phyloP scores from a whole-genome alignment of 2,113 vertebrate species.

The Microtus ochrogaster region DNA sequence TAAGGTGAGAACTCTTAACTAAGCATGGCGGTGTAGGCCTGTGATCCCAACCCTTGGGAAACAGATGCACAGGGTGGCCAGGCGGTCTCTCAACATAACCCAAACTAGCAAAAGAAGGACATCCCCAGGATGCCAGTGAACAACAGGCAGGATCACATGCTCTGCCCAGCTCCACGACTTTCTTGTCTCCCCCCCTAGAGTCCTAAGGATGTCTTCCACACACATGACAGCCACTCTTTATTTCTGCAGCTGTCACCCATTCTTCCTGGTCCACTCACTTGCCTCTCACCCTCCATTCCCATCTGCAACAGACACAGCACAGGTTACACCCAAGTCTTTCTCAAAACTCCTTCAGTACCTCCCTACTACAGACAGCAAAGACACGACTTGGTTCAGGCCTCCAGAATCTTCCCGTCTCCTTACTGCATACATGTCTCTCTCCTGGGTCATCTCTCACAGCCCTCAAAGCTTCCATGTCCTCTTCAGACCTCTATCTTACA shows the following conservation, averaged over 20 bases:
- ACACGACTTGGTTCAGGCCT: accelerated
- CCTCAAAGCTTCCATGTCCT: background rate
- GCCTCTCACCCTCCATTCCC: background rate
- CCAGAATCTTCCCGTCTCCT: background rate
- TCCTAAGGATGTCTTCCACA: background rate
- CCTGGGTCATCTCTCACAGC: background rate
- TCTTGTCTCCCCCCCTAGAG: background rate
- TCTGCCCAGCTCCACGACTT: background rate
- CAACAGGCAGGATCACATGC: accelerated
- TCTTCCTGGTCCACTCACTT: background rate
- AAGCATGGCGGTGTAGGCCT: accelerated
- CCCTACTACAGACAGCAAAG: background rate
- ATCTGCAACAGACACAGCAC: no score
- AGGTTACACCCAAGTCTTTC: background rate
- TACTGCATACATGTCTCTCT: background rate
- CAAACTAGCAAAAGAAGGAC: background rate
- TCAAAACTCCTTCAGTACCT: no score
- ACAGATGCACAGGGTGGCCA: background rate
- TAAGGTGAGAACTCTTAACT: background rate
- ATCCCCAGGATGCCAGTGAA: background rate
- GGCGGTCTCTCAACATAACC: background rate
- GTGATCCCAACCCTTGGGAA: background rate
- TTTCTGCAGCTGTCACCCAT: background rate
- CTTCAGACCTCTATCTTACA: background rate
- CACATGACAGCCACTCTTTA: background rate